These are phyloP conservation scores for Bellardia pandia DNA, from an alignment of 2,888 invertebrate species.

Conservation along the genomic window DNA sequence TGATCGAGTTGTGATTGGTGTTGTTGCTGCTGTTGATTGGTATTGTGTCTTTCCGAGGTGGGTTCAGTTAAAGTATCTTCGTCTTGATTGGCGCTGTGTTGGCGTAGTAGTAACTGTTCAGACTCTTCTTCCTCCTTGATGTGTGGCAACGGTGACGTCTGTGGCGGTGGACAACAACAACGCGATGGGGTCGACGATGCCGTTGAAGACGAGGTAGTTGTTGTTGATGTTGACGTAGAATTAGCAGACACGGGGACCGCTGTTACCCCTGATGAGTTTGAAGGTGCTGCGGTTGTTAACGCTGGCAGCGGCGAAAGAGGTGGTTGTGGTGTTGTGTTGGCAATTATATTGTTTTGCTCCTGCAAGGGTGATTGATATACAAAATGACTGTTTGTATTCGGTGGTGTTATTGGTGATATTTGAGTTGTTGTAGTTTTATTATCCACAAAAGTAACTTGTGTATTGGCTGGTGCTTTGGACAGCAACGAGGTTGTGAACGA, in stretches of 20 bases:
- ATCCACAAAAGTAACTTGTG: constrained; percentile 62
- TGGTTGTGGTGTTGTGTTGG: constrained; percentile 1
- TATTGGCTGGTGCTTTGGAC: constrained; percentile 46
- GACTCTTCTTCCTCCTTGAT: constrained; percentile 92
- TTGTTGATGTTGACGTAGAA: constrained; percentile 71
- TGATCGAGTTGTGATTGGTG: constrained; percentile 70
- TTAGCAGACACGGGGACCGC: constrained; percentile 74
- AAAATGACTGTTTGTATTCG: constrained; percentile 47
- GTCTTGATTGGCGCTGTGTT: constrained; percentile 61
- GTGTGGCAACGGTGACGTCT: constrained; percentile 91
- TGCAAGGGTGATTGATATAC: constrained; percentile 1
- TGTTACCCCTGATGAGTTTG: constrained; percentile 23
- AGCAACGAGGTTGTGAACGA: constrained; percentile 64
- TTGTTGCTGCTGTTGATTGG: constrained; percentile 72
- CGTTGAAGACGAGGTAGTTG: constrained; percentile 66
- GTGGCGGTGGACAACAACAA: constrained; percentile 85
- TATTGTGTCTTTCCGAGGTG: constrained; percentile 69
- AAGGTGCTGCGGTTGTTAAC: constrained; percentile 63
- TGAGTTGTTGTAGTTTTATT: constrained; percentile 62
- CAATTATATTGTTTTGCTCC: constrained; percentile 35
- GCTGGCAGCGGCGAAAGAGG: constrained; percentile 31
- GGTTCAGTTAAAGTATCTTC: constrained; percentile 69
- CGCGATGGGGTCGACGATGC: constrained; percentile 73
- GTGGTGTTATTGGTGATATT: constrained; percentile 73
- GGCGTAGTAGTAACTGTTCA: constrained; percentile 79